Base-by-base conservation (phyloP, 2,113 vertebrate species). In the Polypterus bichir region DNA sequence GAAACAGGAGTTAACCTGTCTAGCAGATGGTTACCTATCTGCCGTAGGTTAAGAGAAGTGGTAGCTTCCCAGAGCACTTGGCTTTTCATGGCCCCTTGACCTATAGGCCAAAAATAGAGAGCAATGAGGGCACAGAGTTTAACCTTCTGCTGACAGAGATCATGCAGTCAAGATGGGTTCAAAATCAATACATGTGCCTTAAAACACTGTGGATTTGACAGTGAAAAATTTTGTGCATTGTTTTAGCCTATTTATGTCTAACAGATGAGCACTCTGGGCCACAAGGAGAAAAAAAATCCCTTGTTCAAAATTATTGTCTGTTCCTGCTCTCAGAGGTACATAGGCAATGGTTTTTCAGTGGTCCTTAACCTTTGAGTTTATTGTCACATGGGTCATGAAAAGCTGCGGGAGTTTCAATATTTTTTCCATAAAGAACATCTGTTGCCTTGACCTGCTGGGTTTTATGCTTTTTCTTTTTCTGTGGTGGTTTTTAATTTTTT, bases 11-110 rank as follows among this genome's bases (percentile, higher is more conserved):
- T 78, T 84, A 81, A 83, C 80, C 77, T 80, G 75, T 86, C 82
- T 79, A 85, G 76, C 82, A 86, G 83, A 85, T 81, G 81, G 81
- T 60, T 67, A 70, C 49, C 64, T 67, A 69, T 74, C 63, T 60
- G 70, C 64, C 70, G 72, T 71, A 71, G 58, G 59, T 71, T 70
- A 66, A 77, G 71, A 70, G 64, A 73, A 74, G 72, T 76, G 72
- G 73, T 68, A 76, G 79, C 80, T 78, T 79, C 73, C 63, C 70
- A 59, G 63, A 81, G 77, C 74, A 75, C 81, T 84, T 78, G 74
- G 76, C 79, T 81, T 70, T 67, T 73, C 62, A 69, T 81, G 77
- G 27, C 82, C 83, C 81, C 66, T 70, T 81, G 69, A 80, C 82
- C 71, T 67, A 56, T 59, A 63, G 70, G 69, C 76, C 75, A 76